Percentiles rank a stretch among this genome's conserved stretches.
These are phyloP conservation scores for Antennarius striatus DNA, from an alignment of 2,113 vertebrate genomes.

Conservation along the genomic window DNA sequence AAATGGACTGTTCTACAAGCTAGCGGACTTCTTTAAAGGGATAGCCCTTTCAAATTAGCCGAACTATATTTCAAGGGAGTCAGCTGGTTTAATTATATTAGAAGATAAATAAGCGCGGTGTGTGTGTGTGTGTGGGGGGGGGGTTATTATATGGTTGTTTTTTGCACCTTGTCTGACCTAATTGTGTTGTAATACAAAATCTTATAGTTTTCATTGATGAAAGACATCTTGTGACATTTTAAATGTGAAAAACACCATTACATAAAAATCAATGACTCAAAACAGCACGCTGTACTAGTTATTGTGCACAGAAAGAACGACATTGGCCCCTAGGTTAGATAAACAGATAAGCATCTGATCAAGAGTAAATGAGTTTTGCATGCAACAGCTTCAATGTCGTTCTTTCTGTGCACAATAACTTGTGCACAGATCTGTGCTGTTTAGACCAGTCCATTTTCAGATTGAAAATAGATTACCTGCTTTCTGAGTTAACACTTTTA, in stretches of 20 bases:
- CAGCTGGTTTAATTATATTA: not conserved
- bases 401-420: too few species aligned
- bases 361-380: not conserved
- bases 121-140: too few species aligned
- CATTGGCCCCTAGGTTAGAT: constrained; percentile 3
- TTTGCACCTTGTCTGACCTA: too few species aligned
- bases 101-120: not conserved
- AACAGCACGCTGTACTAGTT: not conserved
- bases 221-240: too few species aligned
- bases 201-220: too few species aligned
- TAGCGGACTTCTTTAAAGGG: constrained; percentile 65
- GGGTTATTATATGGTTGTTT: too few species aligned
- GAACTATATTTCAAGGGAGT: constrained; percentile 3
- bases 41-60: constrained; percentile 51
- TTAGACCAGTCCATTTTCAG: too few species aligned
- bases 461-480: not conserved
- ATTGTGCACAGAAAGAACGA: not conserved
- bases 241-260: too few species aligned
- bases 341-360: constrained; percentile 21
- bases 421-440: too few species aligned
- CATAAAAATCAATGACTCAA: too few species aligned
- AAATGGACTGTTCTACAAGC: constrained; percentile 68
- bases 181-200: too few species aligned
- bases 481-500: not conserved
- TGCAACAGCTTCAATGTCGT: too few species aligned